Conservation (phyloP, 23 tunicate genomes). For the Corella eumyota region DNA sequence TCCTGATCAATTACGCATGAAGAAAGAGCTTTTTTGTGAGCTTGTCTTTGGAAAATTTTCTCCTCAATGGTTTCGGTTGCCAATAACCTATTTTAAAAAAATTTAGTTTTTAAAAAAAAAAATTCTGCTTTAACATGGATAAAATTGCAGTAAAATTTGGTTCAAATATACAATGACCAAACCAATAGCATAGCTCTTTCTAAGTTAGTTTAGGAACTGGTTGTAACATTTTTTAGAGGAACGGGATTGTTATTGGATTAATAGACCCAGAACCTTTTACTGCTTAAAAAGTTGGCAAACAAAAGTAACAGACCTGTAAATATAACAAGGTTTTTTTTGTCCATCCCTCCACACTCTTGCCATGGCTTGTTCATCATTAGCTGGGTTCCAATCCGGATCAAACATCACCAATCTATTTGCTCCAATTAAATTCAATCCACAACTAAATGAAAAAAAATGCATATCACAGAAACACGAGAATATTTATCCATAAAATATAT, state of each 20-base stretch:
- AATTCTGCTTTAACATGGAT: background rate
- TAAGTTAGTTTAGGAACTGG: too few relatives aligned
- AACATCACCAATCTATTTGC: conserved; percentile 97
- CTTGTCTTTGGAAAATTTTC: conserved; percentile 90
- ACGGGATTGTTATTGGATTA: too few relatives aligned
- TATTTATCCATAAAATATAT: too few relatives aligned
- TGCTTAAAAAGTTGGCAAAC: too few relatives aligned
- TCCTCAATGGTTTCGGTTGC: conserved; percentile 89
- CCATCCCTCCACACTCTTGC: conserved; percentile 98
- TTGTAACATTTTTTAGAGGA: too few relatives aligned
- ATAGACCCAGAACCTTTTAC: too few relatives aligned
- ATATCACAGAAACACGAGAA: too few relatives aligned
- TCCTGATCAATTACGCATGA: conserved; percentile 95
- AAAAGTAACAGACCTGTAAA: conserved; percentile 77
- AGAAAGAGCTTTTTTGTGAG: conserved; percentile 93
- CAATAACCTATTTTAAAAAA: conserved; percentile 25
- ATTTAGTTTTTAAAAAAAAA: too few relatives aligned
- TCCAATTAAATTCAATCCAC: conserved; percentile 96
- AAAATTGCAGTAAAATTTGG: background rate
- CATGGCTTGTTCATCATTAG: conserved; percentile 99
- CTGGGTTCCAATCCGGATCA: conserved; percentile 99
- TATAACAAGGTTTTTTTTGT: conserved; percentile 93
- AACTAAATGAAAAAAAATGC: conserved; percentile 27
- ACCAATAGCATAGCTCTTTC: background rate
- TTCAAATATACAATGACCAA: background rate